Base-by-base conservation (phyloP, 2,113 vertebrate genomes). In the Colossoma macropomum region DNA sequence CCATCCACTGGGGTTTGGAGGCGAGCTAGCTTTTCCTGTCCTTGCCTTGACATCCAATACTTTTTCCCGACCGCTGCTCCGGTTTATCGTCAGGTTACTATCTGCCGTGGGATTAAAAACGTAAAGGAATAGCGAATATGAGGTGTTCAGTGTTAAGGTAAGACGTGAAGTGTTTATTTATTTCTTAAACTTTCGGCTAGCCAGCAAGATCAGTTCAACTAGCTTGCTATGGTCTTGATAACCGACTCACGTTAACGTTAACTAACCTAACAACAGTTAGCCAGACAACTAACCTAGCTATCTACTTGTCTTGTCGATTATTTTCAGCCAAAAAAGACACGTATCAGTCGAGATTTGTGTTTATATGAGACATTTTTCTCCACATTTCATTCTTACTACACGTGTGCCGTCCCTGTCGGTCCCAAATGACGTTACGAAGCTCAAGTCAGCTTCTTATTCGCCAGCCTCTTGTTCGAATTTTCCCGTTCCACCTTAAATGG, bases 1-100 rank as follows among this genome's bases (percentile, higher is more conserved):
- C 34, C 13, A 5, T 41, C 23, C 1, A 1, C n/a, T n/a, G 19
- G 41, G n/a, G 68, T n/a, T 25, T 41, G 23, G 45, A 45, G 38
- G 68, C 32, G 59, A 56, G 50, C 25, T 62, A n/a, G 70, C 74
- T 30, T 56, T 17, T 5, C 15, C 8, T 63, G 74, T 63, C 82
- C 79, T 84, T 76, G 68, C 69, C 17, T 30, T 76, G 77, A 83
- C 81, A 73, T 12, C 60, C 32, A 75, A 56, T 70, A 28, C 21
- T 48, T 11, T 0, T 52, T 8, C 9, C 52, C 10, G 12, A 23
- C 62, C 27, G 66, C 79, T 28, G 32, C 15, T 52, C 50, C 50
- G 1, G 32, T 21, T 69, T 38, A 2, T 5, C 68, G 38, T 28
- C 50, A 52, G 30, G 17, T 30, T 48, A 25, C 62, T 13, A 70